phyloP scores from a whole-genome alignment of 23 tunicate species.

The Trididemnum clinides region DNA sequence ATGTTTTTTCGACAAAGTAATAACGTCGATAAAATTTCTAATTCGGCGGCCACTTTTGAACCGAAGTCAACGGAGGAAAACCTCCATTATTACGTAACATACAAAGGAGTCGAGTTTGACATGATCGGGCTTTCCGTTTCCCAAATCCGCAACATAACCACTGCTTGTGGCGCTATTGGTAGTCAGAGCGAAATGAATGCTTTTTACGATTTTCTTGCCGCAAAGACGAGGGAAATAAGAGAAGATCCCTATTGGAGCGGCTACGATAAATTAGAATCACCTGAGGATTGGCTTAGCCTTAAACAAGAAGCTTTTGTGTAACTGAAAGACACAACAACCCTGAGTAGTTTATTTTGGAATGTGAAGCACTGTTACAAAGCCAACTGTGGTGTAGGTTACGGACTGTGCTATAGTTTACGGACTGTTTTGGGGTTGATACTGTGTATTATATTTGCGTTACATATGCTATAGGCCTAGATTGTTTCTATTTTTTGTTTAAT shows the following conservation, averaged over 20 bases:
- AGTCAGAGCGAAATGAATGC: constrained; percentile 55
- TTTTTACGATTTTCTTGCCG: constrained; percentile 69
- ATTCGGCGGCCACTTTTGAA: background rate
- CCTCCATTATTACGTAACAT: constrained; percentile 60
- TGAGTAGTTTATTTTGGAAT: no score
- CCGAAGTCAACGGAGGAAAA: no score
- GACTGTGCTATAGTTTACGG: no score
- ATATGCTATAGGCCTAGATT: no score
- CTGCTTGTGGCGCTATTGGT: constrained; percentile 34
- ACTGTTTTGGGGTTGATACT: no score
- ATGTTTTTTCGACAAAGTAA: background rate
- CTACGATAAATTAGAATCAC: constrained; percentile 40
- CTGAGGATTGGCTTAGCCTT: constrained; percentile 72
- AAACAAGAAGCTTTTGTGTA: background rate
- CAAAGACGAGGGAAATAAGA: constrained; percentile 13
- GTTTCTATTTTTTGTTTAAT: no score
- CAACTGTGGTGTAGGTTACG: no score
- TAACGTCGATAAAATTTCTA: background rate
- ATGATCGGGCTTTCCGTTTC: constrained; percentile 41
- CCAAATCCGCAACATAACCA: constrained; percentile 61
- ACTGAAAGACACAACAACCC: no score
- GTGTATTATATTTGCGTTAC: no score
- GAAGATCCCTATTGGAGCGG: constrained; percentile 61
- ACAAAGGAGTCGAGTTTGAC: constrained; percentile 67
- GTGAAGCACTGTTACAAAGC: no score